Base-by-base conservation (phyloP, 2,888 invertebrate species). In the Fabriciana adippe region DNA sequence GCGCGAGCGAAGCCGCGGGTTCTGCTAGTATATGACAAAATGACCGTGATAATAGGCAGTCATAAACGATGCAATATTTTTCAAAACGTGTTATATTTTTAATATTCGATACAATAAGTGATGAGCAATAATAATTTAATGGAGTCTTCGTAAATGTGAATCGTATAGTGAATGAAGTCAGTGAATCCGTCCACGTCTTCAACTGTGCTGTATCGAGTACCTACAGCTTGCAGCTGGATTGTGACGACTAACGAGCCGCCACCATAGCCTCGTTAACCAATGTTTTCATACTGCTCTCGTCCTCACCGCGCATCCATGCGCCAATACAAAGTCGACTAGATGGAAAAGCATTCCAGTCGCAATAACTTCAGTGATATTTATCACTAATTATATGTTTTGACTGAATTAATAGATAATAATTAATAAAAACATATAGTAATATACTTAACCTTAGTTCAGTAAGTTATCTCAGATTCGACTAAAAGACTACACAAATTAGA, bases 381-480 rank as follows among this genome's bases (percentile, higher is more conserved):
- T 87, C 87, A 88, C 89, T 86, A 82, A 79, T 82, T 82, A 81
- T 78, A 85, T 85, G 86, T 88, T 88, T 87, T 85, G 92, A 92
- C 92, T 92, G 92, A 92, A 89, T 87, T 85, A 84, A 77, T 91
- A 90, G 89, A 85, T 86, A 82, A 84, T 86, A 85, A 84, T 81
- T 76, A 77, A 82, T 82, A 79, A 83, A 87, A 86, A 81, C 81
- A 75, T 71, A 75, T 75, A 81, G 81, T 86, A 82, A 84, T 87
- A 86, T 87, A 79, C 59, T 59, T 59, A 59, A 59, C 82, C 83
- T 86, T 90, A 90, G 87, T 82, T 75, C 80, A 78, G 79, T 92
- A 91, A 92, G 90, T 85, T 90, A 90, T 92, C 89, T 90, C 89
- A 89, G 88, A 90, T 90, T 91, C 89, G 90, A 91, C 86, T 82